Conservation (phyloP, 2,888 invertebrate genomes). For the Elmis aenea region DNA sequence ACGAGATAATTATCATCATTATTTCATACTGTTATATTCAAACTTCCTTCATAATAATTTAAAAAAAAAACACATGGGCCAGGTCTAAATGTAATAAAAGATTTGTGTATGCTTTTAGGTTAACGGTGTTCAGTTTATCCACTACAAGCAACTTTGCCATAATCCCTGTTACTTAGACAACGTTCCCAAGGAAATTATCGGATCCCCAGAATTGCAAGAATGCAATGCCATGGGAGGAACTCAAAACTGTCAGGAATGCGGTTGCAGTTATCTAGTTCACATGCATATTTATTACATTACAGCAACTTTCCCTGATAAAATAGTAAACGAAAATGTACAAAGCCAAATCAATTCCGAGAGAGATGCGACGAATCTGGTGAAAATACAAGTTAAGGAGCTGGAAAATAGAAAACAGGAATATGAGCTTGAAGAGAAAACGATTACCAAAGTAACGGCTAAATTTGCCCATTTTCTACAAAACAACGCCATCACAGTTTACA, state of each 20-base stretch:
- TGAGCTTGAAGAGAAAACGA: slow-evolving; percentile 31
- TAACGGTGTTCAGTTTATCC: no score
- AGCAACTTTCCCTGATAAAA: slow-evolving; percentile 28
- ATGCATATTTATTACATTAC: slow-evolving; percentile 42
- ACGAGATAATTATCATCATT: no score
- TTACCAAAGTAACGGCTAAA: slow-evolving; percentile 33
- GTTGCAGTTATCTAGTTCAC: slow-evolving; percentile 35
- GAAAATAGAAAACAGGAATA: slow-evolving; percentile 7
- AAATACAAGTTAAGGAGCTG: slow-evolving; percentile 1
- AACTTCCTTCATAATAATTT: no score
- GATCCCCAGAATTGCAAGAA: slow-evolving; percentile 32
- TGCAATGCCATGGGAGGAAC: slow-evolving; percentile 34
- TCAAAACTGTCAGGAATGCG: slow-evolving; percentile 31
- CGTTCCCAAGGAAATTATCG: slow-evolving; percentile 36
- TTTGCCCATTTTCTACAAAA: slow-evolving; percentile 39
- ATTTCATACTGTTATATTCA: no score
- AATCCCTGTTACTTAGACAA: slow-evolving; percentile 38
- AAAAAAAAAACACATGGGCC: no score
- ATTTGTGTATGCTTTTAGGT: no score
- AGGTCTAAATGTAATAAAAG: no score
- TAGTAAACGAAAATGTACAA: slow-evolving; percentile 30
- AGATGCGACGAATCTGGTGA: slow-evolving; percentile 9
- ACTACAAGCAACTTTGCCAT: slow-evolving; percentile 38
- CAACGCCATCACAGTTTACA: slow-evolving; percentile 37
- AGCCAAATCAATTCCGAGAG: slow-evolving; percentile 29